A percentile compares a stretch with the other conserved stretches of the same genome.
Conservation (phyloP, 2,113 vertebrate species). For the Callithrix jacchus region DNA sequence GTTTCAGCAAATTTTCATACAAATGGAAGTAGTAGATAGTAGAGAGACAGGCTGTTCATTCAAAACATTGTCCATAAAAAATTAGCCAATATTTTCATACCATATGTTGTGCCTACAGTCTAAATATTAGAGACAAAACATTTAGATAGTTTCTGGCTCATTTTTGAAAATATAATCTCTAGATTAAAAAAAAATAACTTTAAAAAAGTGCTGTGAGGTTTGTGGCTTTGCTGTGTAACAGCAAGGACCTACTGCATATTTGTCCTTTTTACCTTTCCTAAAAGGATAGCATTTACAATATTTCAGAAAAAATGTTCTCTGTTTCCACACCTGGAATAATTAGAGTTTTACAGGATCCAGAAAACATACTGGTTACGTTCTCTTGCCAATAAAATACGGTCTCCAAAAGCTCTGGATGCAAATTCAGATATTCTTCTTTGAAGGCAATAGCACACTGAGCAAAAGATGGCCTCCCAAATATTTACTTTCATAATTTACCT, state of each 20-base stretch:
- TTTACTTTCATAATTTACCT: background rate
- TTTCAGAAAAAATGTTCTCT: background rate
- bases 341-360: background rate
- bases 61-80: background rate
- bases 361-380: background rate
- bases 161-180: background rate
- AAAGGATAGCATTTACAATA: background rate
- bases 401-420: background rate
- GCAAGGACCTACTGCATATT: background rate
- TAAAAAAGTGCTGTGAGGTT: background rate
- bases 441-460: background rate
- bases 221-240: background rate
- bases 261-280: background rate
- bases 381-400: background rate
- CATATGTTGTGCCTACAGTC: background rate
- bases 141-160: background rate
- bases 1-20: constrained; percentile 14
- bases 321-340: background rate
- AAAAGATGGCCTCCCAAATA: background rate
- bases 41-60: background rate
- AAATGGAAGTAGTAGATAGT: background rate
- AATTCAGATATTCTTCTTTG: background rate
- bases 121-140: background rate
- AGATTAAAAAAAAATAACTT: background rate
- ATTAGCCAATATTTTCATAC: background rate